phyloP scores from a whole-genome alignment of 2,797 vertebrate species.

The Podarcis siculus region DNA sequence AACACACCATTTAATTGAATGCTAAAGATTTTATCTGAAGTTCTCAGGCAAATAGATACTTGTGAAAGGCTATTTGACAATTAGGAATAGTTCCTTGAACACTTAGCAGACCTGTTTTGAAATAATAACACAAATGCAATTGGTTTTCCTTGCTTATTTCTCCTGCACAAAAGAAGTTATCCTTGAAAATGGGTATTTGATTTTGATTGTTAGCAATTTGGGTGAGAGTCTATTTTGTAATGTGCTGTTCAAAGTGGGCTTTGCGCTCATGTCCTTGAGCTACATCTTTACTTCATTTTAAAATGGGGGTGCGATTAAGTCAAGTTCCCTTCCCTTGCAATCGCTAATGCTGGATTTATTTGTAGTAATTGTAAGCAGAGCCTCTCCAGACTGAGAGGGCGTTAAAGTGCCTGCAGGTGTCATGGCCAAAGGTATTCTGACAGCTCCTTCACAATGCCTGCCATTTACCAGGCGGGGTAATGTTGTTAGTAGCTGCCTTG shows the following conservation, averaged over 20 bases:
- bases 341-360: neutral
- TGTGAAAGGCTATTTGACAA: neutral
- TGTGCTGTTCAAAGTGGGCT: neutral
- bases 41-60: neutral
- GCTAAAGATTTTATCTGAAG: neutral
- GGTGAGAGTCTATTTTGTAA: conserved; percentile 21
- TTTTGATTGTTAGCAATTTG: conserved; percentile 4
- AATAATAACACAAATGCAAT: neutral
- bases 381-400: neutral
- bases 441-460: neutral
- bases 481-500: neutral
- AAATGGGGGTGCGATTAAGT: neutral
- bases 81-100: neutral
- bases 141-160: neutral
- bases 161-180: conserved; percentile 11
- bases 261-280: neutral
- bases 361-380: neutral
- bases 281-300: neutral
- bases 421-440: neutral
- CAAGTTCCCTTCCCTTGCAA: neutral
- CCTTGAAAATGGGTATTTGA: conserved; percentile 24
- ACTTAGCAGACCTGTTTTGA: neutral
- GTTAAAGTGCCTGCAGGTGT: neutral
- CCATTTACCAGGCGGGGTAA: neutral
- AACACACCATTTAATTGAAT: neutral